These are phyloP conservation scores for Melanotaenia nigrans DNA, from an alignment of 2,797 vertebrate genomes.

Conservation along the genomic window DNA sequence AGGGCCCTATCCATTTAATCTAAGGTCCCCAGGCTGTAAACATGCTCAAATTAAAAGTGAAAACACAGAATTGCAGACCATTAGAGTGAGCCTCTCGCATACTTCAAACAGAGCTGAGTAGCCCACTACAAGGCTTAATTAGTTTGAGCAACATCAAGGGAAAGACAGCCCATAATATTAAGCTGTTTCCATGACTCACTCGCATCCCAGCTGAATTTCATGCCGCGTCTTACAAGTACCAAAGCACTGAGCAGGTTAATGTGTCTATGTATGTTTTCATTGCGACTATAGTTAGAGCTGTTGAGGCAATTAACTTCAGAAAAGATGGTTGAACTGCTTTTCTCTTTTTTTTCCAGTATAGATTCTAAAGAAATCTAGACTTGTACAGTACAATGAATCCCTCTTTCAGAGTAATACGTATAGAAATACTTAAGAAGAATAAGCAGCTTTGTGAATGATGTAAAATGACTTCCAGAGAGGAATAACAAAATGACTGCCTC, in stretches of 20 bases:
- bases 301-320: conserved; percentile 14
- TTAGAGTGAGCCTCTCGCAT: conserved; percentile 52
- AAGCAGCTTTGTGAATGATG: conserved; percentile 66
- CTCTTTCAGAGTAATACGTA: conserved; percentile 1
- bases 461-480: conserved; percentile 48
- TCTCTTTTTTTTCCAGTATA: background rate
- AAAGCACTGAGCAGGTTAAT: background rate
- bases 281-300: background rate
- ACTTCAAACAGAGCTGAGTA: conserved; percentile 72
- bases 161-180: conserved; percentile 63
- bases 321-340: conserved; percentile 9
- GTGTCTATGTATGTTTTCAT: conserved; percentile 9
- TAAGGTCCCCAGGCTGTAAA: conserved; percentile 44
- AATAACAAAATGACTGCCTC: conserved; percentile 51
- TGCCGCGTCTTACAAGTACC: conserved; percentile 35
- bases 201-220: conserved; percentile 62
- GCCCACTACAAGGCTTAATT: conserved; percentile 67
- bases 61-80: conserved; percentile 51
- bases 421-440: conserved; percentile 36
- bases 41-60: conserved; percentile 57
- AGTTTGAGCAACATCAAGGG: conserved; percentile 75
- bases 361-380: conserved; percentile 16
- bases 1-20: conserved; percentile 29
- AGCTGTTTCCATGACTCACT: conserved; percentile 66
- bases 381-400: conserved; percentile 37